These are phyloP conservation scores for Microcebus murinus DNA, from an alignment of 2,113 vertebrate species.

Conservation along the genomic window DNA sequence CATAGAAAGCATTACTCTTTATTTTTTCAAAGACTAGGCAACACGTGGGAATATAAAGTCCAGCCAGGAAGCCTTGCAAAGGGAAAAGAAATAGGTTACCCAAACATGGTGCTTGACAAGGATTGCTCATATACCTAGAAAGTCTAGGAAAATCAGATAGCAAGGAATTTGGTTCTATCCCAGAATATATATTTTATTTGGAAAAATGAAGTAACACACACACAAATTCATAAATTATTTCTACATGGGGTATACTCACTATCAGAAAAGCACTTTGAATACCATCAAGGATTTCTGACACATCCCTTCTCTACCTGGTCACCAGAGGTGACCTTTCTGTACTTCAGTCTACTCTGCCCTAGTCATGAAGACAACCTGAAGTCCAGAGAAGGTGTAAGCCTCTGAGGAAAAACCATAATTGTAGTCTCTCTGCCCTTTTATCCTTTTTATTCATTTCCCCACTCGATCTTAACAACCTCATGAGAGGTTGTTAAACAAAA, in stretches of 20 bases:
- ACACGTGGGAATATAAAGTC: not conserved
- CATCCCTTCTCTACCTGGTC: not conserved
- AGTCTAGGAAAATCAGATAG: not conserved
- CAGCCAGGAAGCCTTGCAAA: no score
- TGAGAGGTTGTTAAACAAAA: not conserved
- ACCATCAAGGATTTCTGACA: not conserved
- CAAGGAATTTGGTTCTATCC: not conserved
- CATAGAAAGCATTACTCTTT: not conserved
- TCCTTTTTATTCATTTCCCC: not conserved
- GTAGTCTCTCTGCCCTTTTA: not conserved
- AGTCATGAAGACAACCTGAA: not conserved
- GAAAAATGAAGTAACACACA: not conserved
- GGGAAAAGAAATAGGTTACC: not conserved
- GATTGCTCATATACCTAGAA: not conserved
- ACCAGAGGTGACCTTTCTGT: not conserved
- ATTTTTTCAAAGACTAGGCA: not conserved
- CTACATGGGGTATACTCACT: fast-evolving
- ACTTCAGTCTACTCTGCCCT: not conserved
- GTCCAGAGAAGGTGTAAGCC: not conserved
- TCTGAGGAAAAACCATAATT: not conserved
- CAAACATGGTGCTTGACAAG: not conserved
- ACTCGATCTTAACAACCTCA: not conserved
- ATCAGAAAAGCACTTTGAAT: not conserved
- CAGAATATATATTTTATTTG: not conserved
- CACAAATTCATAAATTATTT: not conserved